Evolutionary conservation across 1,140 invertebrate genomes (phyloP), one percentile per base, ranked within the genome.

Genomic region (Daktulosphaira vitifoliae): DNA sequence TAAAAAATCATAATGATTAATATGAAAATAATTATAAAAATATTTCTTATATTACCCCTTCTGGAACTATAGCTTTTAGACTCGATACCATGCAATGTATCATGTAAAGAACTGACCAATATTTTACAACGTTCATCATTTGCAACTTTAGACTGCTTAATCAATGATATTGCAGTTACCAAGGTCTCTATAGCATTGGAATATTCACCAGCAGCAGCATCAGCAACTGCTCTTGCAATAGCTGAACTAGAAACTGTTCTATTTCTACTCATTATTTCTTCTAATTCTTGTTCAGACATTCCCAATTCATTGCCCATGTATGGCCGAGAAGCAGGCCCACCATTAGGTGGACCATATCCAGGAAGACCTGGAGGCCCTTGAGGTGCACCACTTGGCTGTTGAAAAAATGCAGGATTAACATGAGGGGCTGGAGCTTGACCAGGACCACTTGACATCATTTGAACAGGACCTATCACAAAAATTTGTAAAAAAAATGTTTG

Each of bases 81-180:
- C 77, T 98, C 93, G n/a, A 98, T 91, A 18, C 93, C 95, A 75
- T 95, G 87, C 26, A 99, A 77, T 18, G 96, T 98, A 74, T 99
- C 96, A 78, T 98, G 89, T 1, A 98, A 80, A 0, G 94, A 96
- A 71, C 89, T 95, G 59, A 99, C 96, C 11, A 99, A 77, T 69
- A 98, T 96, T 79, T 98, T 98, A 79, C 96, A 99, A 42, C 96
- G 81, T 74, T 99, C 96, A 78, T 99, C 96, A 72, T 90, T 87
- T 0, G 96, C 90, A 65, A 96, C 92, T 78, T 98, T 97, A 18
- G 95, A 98, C 78, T 98, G 94, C 77, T 97, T 98, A 67, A 99
- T 99, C 18, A 99, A 78, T 4, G 94, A 97, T 70, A 99, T 98
- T 2, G 96, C 96, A 1, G 96, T 99, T 4, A 97, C 92, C 66